phyloP scores from a whole-genome alignment of 2,888 invertebrate genomes.

The Dermolepida albohirtum region DNA sequence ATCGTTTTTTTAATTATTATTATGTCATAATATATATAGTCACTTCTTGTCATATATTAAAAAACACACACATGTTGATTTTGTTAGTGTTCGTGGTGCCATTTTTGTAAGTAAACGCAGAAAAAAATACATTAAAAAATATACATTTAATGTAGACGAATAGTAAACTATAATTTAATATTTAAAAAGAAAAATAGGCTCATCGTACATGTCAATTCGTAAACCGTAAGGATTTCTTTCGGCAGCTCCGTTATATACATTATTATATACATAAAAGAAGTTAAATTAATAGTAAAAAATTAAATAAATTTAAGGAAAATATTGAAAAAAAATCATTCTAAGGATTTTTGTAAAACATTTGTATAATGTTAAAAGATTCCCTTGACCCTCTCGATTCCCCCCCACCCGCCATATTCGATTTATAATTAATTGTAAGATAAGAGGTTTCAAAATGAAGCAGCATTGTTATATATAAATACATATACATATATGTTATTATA shows the following conservation, averaged over 20 bases:
- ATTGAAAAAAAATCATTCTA: constrained; percentile 35
- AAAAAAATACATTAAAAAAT: constrained; percentile 33
- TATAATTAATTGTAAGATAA: constrained; percentile 62
- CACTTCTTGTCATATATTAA: constrained; percentile 43
- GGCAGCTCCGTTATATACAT: constrained; percentile 27
- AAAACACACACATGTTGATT: constrained; percentile 16
- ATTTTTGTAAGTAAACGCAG: constrained; percentile 41
- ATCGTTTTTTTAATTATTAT: constrained; percentile 44
- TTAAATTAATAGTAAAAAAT: constrained; percentile 19
- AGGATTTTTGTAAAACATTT: constrained; percentile 47
- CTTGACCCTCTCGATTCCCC: no score
- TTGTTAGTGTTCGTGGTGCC: constrained; percentile 45
- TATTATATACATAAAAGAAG: constrained; percentile 39
- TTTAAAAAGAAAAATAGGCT: constrained; percentile 39
- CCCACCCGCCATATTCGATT: constrained; percentile 44
- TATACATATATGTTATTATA: constrained; percentile 9
- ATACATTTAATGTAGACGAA: constrained; percentile 16
- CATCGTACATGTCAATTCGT: constrained; percentile 48
- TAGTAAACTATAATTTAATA: no score
- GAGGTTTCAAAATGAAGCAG: constrained; percentile 55
- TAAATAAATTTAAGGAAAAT: constrained; percentile 43
- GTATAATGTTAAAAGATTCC: constrained; percentile 29
- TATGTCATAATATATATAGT: constrained; percentile 45
- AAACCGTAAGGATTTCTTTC: constrained; percentile 37
- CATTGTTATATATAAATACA: constrained; percentile 52